A percentile compares a stretch with the other conserved stretches of the same genome.
phyloP scores from a whole-genome alignment of 2,113 vertebrate genomes.

The Rhodinocichla rosea region DNA sequence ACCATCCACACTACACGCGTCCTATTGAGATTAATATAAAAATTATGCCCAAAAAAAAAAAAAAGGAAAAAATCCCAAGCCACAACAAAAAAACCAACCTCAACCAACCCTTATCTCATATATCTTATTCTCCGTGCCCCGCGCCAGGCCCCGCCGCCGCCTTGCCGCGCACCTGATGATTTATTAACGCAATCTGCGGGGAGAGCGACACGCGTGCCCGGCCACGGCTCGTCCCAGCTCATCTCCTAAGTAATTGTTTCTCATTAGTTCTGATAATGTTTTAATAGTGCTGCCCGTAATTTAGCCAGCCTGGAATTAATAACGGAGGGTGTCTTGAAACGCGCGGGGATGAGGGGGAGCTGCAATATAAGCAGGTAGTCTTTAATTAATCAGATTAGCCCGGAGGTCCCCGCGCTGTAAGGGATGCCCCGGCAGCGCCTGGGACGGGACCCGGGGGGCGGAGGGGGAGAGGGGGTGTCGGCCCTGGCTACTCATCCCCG shows the following conservation, averaged over 20 bases:
- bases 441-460: neutral
- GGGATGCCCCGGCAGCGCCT: neutral
- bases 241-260: conserved; percentile 90
- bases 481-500: neutral
- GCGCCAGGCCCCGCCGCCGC: conserved; percentile 77
- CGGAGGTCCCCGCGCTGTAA: neutral
- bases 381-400: conserved; percentile 66
- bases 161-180: conserved; percentile 82
- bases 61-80: no score
- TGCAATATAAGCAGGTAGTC: conserved; percentile 53
- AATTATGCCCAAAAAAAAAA: conserved; percentile 75
- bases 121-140: conserved; percentile 83
- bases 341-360: neutral
- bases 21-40: conserved; percentile 94
- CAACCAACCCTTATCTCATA: neutral
- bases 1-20: conserved; percentile 82
- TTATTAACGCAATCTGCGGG: conserved; percentile 85
- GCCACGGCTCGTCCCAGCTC: conserved; percentile 79
- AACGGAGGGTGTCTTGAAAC: conserved; percentile 21
- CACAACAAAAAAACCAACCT: conserved; percentile 1
- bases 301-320: conserved; percentile 84
- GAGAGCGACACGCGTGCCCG: conserved; percentile 69
- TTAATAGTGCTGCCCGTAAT: conserved; percentile 91
- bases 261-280: conserved; percentile 89
- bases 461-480: no score